Conservation (phyloP, 2,113 vertebrate genomes). For the Numida meleagris region DNA sequence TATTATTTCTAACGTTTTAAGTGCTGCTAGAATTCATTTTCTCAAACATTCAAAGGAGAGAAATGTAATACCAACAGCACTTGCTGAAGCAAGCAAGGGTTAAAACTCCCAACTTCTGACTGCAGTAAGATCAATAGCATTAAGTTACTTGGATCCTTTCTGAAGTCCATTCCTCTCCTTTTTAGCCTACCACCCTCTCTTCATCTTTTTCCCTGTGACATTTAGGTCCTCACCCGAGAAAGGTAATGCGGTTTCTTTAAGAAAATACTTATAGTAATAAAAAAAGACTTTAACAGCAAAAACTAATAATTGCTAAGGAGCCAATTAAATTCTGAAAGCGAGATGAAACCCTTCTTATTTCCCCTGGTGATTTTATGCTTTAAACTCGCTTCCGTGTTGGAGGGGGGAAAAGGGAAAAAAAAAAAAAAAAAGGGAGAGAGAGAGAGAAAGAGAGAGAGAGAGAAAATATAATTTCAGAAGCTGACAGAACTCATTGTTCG, state of each 20-base stretch:
- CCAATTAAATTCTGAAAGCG: slow-evolving; percentile 99
- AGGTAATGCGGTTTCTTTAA: slow-evolving; percentile 92
- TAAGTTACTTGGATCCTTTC: slow-evolving; percentile 64
- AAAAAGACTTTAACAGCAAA: slow-evolving; percentile 99
- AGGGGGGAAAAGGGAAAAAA: slow-evolving; percentile 59
- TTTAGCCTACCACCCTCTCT: slow-evolving; percentile 48
- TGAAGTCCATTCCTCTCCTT: slow-evolving; percentile 68
- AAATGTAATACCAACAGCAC: not conserved
- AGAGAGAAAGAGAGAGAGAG: slow-evolving; percentile 89
- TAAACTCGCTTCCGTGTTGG: slow-evolving; percentile 97
- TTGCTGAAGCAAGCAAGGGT: slow-evolving; percentile 54
- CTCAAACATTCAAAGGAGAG: not conserved
- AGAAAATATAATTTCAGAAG: slow-evolving; percentile 99
- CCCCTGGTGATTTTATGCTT: slow-evolving; percentile 99
- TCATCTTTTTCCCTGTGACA: slow-evolving; percentile 74
- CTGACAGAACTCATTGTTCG: slow-evolving; percentile 99
- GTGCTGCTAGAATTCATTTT: not conserved
- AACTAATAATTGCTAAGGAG: slow-evolving; percentile 99
- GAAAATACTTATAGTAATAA: slow-evolving; percentile 97
- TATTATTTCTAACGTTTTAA: not conserved
- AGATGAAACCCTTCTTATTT: slow-evolving; percentile 99
- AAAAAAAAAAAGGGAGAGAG: not conserved
- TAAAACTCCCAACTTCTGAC: slow-evolving; percentile 72
- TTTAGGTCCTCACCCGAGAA: slow-evolving; percentile 76
- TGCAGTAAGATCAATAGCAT: slow-evolving; percentile 68